Evolutionary conservation across 2,888 invertebrate species (phyloP).

Genomic region (Chouioia cunea): DNA sequence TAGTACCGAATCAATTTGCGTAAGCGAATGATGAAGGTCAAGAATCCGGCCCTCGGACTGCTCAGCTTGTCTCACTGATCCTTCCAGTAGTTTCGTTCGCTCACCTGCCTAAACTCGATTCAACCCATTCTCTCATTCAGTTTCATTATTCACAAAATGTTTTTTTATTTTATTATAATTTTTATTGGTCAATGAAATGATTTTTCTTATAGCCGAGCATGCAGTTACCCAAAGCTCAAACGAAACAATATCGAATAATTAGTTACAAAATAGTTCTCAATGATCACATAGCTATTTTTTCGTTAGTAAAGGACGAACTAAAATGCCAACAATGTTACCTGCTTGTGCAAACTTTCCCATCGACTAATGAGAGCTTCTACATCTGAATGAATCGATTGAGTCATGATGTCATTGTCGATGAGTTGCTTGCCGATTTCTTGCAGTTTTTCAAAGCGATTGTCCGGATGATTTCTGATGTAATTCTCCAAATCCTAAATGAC

Average conservation of each 20-base stretch:
- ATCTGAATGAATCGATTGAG: constrained; percentile 76
- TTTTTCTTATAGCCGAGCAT: constrained; percentile 3
- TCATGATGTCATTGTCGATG: constrained; percentile 81
- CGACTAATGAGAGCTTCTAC: constrained; percentile 75
- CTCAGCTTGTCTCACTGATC: constrained; percentile 82
- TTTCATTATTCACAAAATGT: no score
- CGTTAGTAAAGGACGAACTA: not conserved
- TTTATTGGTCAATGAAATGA: no score
- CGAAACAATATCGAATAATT: not conserved
- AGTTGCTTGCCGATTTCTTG: constrained; percentile 82
- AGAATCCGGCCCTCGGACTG: constrained; percentile 81
- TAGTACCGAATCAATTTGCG: constrained; percentile 77
- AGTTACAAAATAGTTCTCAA: constrained; percentile 1
- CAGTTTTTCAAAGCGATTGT: constrained; percentile 79
- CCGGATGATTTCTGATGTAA: constrained; percentile 81
- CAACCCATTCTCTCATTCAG: no score
- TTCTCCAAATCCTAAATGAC: constrained; percentile 82
- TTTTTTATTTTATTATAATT: no score
- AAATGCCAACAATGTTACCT: constrained; percentile 68
- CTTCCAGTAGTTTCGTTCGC: constrained; percentile 75
- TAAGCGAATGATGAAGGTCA: constrained; percentile 80
- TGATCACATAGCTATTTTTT: not conserved
- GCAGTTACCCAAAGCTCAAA: not conserved
- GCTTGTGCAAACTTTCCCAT: constrained; percentile 78
- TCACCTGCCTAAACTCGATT: constrained; percentile 71